Base-by-base conservation (phyloP, 2,113 vertebrate species). In the Cololabis saira region DNA sequence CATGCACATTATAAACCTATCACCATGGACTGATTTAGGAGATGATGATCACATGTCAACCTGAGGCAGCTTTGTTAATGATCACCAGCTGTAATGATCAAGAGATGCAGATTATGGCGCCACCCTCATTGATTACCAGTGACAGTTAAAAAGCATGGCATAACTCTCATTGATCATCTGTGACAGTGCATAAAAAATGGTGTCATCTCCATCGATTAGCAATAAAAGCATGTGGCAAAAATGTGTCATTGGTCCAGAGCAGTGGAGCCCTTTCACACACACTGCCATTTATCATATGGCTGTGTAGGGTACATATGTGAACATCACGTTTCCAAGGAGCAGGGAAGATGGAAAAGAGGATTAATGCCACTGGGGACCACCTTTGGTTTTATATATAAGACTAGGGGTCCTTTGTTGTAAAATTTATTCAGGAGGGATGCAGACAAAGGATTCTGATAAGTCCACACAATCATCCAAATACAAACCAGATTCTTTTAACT, bases 91-190 rank as follows among this genome's bases (percentile, higher is more conserved):
- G 71, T 70, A 87, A 87, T 77, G 79, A 86, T 71, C 68, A 72
- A 58, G 21, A 66, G 81, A 84, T 75, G 82, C 78, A 77, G 78
- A 81, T 67, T 78, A 83, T 71, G 77, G 76, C 50, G 21, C 79
- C 71, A 4, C 61, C 73, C 63, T 67, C 83, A 89, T 88, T 65
- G 87, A 89, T 91, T 83, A 50, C 37, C 7, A 2, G 53, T 75
- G 87, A 89, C 87, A 74, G 76, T 77, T 83, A 80, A 77, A 79
- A 82, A 90, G 76, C 61, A 73, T 62, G 76, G 78, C 76, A 83
- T 83, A 76, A 82, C 83, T 85, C 75, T 51, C 78, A 88, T 87
- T 47, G 84, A 89, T 84, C 33, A 40, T 14, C 50, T 4, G 51
- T 57, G 85, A 87, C 82, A 70, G 63, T 0, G 33, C 65, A 71